A percentile compares a stretch with the other conserved stretches of the same genome.
Conservation (phyloP, 1,140 invertebrate genomes). For the Bombus terrestris region DNA sequence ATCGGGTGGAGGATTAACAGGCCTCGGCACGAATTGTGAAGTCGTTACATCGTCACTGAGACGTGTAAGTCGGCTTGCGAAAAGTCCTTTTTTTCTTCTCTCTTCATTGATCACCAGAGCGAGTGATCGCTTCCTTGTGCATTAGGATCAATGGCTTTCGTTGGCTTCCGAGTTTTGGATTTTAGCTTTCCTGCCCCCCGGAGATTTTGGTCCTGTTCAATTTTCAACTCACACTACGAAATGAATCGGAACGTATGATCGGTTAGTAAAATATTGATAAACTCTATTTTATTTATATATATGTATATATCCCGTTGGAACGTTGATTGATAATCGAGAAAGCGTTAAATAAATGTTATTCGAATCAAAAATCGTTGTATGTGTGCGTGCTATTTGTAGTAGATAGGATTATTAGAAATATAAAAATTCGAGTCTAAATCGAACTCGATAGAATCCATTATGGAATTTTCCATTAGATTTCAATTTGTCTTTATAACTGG, state of each 20-base stretch:
- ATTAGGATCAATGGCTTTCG: slow-evolving; percentile 66
- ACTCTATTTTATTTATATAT: not conserved
- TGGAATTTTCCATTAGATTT: not conserved
- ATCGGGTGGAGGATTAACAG: slow-evolving; percentile 67
- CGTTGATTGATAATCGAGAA: not conserved
- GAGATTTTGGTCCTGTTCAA: slow-evolving; percentile 26
- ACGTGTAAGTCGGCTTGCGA: slow-evolving; percentile 70
- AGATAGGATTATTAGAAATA: not conserved
- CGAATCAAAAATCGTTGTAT: not conserved
- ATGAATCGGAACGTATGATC: slow-evolving; percentile 23
- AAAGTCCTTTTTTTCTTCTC: slow-evolving; percentile 58
- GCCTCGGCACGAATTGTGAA: slow-evolving; percentile 53
- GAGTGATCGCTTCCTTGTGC: slow-evolving; percentile 65
- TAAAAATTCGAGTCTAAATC: not conserved
- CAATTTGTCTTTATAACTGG: not conserved
- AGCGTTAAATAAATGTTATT: not conserved
- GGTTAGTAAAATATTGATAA: slow-evolving; percentile 8
- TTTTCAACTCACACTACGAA: slow-evolving; percentile 58
- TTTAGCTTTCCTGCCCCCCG: slow-evolving; percentile 50
- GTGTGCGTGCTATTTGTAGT: not conserved
- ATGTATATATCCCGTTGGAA: not conserved
- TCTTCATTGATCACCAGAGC: slow-evolving; percentile 64
- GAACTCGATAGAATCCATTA: not conserved
- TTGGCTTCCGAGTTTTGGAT: slow-evolving; percentile 65
- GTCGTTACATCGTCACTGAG: slow-evolving; percentile 67